Conservation (phyloP, 1,140 invertebrate genomes). For the Hyphantria cunea region DNA sequence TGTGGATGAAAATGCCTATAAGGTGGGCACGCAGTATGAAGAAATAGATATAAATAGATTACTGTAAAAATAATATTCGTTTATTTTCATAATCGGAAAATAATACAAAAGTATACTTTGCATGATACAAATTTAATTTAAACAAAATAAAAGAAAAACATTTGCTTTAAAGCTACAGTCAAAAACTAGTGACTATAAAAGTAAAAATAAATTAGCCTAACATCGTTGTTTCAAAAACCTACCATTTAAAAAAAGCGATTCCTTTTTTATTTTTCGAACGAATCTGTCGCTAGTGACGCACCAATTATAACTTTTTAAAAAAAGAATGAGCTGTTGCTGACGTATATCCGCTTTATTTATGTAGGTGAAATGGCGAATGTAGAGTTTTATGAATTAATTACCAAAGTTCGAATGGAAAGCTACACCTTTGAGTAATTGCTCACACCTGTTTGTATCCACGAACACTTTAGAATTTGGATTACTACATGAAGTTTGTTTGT, state of each 20-base stretch:
- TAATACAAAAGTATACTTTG: too few species aligned
- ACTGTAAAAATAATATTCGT: too few species aligned
- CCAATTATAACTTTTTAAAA: conserved; percentile 19
- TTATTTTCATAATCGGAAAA: too few species aligned
- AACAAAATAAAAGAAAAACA: too few species aligned
- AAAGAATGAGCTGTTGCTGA: conserved; percentile 17
- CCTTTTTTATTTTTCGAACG: not conserved
- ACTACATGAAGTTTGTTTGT: conserved; percentile 6
- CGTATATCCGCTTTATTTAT: conserved; percentile 11
- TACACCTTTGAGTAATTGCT: conserved; percentile 13
- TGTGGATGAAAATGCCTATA: too few species aligned
- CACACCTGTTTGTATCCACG: conserved; percentile 16
- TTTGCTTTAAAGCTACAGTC: too few species aligned
- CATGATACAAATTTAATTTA: too few species aligned
- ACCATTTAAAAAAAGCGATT: too few species aligned
- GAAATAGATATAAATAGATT: too few species aligned
- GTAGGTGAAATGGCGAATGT: conserved; percentile 1
- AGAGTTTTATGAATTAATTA: conserved; percentile 12
- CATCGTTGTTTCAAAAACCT: not conserved
- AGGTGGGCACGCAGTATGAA: too few species aligned
- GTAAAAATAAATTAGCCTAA: too few species aligned
- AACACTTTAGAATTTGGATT: conserved; percentile 3
- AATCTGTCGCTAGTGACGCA: not conserved
- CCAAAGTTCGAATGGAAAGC: conserved; percentile 5
- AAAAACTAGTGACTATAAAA: too few species aligned